Conservation (phyloP, 2,797 vertebrate genomes). For the Orestias chungarensis region DNA sequence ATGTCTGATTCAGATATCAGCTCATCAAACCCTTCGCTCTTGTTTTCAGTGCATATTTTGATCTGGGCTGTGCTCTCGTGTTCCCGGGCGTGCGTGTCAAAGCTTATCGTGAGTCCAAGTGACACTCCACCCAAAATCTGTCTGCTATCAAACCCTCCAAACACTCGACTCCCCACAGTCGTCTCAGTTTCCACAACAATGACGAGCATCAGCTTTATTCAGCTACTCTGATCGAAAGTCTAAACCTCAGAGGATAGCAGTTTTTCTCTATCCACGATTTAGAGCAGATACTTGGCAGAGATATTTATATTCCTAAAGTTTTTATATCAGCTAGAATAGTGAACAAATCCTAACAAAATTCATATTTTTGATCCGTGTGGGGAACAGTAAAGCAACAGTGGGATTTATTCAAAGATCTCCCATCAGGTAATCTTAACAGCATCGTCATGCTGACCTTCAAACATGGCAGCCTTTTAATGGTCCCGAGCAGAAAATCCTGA, state of each 20-base stretch:
- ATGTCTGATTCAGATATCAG: slow-evolving; percentile 4
- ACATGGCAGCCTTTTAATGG: not conserved
- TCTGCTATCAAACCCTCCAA: slow-evolving; percentile 1
- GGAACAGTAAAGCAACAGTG: not conserved
- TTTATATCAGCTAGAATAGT: not conserved
- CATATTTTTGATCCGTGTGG: not conserved
- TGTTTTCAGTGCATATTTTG: slow-evolving; percentile 11
- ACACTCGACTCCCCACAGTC: not conserved
- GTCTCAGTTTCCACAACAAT: not conserved
- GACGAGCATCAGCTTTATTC: not conserved
- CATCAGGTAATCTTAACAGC: not conserved
- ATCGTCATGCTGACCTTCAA: not conserved
- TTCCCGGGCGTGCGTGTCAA: slow-evolving; percentile 12
- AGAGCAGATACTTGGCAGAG: not conserved
- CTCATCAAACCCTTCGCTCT: slow-evolving; percentile 14
- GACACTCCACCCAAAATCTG: slow-evolving; percentile 21
- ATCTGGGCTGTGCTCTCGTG: slow-evolving; percentile 27
- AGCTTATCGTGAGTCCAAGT: slow-evolving; percentile 12
- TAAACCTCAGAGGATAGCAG: not conserved
- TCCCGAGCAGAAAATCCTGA: too few relatives aligned
- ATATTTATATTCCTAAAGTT: not conserved
- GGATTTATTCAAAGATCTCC: not conserved
- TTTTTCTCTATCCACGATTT: not conserved
- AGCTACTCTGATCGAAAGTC: not conserved
- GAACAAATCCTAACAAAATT: not conserved